Base-by-base conservation (phyloP, 1,140 invertebrate genomes). In the Penaeus japonicus region DNA sequence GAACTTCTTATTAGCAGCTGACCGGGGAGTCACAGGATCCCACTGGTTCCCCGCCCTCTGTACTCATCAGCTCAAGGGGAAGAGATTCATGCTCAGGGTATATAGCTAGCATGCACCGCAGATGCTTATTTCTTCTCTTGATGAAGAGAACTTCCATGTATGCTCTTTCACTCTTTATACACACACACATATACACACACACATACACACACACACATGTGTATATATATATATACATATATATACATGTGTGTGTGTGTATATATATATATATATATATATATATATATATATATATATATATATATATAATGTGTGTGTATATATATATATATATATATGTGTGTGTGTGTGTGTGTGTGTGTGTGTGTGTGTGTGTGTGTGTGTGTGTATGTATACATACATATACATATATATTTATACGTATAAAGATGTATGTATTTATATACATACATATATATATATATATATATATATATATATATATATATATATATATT, bases 281-380 rank as follows among this genome's bases (percentile, higher is more conserved):
- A 35, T 77, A 20, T 77, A 35, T 77, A 77, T 77, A 77, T 35
- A 77, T 35, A 77, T 1, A 77, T 35, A 77, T 77, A 77, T 77
- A 77, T 77, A 53, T 77, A 77, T 77, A 77, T 2, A 35, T 77
- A 35, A 35, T 47, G 7, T 39, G 22, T 22, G 53, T 79, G 17
- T 79, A 79, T 79, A 53, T 79, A 39, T 79, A 79, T 79, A 79
- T 79, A n/a, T 79, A 53, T 79, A n/a, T 79, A 79, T 79, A 79
- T 53, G 53, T 79, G 53, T 79, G 53, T 79, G 53, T 79, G 53
- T 79, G 53, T 79, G n/a, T 79, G 53, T 79, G 53, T 79, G 53
- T 79, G 53, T 79, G 53, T 79, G 53, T 79, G 53, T 79, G 53
- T 79, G 53, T 79, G 53, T 79, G 53, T 79, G 53, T 79, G 24